phyloP scores from a whole-genome alignment of 2,113 vertebrate genomes.

The Cochlearius cochlearius region DNA sequence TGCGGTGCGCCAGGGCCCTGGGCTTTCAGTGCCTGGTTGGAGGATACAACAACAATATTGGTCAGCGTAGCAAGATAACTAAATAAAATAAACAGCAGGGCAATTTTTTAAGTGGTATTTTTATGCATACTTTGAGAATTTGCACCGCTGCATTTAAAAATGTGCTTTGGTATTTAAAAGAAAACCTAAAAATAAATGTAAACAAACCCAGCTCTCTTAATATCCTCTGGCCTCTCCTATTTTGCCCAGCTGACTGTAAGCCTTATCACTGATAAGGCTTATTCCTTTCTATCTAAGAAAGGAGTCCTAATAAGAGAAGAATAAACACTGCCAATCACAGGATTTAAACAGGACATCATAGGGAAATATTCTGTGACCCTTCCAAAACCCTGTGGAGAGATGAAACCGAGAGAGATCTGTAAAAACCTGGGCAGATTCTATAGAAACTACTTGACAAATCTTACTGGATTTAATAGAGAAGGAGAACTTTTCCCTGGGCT shows the following conservation, averaged over 20 bases:
- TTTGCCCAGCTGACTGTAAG: background rate
- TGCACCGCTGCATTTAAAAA: background rate
- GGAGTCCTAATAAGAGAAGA: background rate
- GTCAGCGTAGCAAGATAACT: background rate
- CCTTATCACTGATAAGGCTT: background rate
- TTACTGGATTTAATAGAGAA: background rate
- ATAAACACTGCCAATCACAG: background rate
- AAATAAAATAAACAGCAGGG: background rate
- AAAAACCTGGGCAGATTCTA: background rate
- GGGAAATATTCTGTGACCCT: background rate
- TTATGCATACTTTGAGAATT: background rate
- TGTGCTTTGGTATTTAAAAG: background rate
- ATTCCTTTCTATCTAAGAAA: background rate
- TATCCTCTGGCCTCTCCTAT: background rate
- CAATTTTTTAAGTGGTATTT: background rate
- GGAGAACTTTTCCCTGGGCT: background rate
- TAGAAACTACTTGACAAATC: background rate
- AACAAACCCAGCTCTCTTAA: background rate
- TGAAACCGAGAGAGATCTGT: background rate
- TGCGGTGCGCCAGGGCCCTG: rapidly evolving
- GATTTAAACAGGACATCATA: background rate
- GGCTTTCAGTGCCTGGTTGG: background rate
- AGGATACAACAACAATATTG: background rate
- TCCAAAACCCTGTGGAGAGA: background rate
- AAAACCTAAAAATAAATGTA: background rate